Conservation (phyloP, 2,113 vertebrate species). For the Sturnira hondurensis region DNA sequence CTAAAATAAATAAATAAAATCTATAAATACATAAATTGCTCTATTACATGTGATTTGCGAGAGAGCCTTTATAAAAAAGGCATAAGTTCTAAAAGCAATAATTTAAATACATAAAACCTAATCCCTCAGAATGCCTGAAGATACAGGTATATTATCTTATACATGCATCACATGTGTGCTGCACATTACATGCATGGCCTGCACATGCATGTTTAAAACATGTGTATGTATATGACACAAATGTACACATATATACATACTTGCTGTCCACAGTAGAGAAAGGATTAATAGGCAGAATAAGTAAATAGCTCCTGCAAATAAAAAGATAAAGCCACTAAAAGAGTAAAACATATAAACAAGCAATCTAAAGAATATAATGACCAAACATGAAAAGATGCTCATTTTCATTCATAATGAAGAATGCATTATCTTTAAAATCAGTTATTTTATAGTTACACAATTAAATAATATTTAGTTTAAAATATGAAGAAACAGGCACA, state of each 20-base stretch:
- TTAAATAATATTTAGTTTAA: slow-evolving; percentile 14
- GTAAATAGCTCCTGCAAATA: neutral
- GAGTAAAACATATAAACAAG: neutral
- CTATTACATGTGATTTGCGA: neutral
- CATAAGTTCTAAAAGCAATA: neutral
- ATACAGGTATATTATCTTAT: neutral
- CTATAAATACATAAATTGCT: no score
- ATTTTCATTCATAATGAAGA: slow-evolving; percentile 5
- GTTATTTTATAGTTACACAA: slow-evolving; percentile 25
- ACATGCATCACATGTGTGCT: neutral
- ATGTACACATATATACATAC: neutral
- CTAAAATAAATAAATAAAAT: no score
- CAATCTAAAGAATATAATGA: slow-evolving; percentile 27
- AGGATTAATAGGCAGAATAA: slow-evolving; percentile 12
- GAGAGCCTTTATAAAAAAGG: neutral
- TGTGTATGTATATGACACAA: neutral
- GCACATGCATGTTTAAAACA: neutral
- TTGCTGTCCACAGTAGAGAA: neutral
- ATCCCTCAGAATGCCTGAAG: slow-evolving; percentile 3
- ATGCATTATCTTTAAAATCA: neutral
- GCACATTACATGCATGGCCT: neutral
- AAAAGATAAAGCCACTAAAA: neutral
- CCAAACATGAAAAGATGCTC: neutral
- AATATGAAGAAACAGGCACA: neutral
- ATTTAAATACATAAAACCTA: slow-evolving; percentile 24